Conservation (phyloP, 2,113 vertebrate species). For the Laticauda colubrina region DNA sequence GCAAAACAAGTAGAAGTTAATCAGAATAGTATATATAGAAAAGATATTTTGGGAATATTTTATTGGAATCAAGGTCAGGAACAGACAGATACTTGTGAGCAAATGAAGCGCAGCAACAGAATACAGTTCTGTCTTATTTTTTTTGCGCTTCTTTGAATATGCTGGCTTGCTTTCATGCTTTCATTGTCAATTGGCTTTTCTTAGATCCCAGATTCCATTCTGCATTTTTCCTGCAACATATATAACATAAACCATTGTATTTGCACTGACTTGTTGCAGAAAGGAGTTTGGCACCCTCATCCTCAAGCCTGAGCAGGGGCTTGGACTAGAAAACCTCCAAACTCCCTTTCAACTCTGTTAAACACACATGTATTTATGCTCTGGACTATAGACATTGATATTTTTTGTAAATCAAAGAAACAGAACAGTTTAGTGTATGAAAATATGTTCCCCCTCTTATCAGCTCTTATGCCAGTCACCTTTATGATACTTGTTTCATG, state of each 20-base stretch:
- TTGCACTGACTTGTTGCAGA: not conserved
- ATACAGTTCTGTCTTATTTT: not conserved
- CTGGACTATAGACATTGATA: not conserved
- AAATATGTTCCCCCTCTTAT: not conserved
- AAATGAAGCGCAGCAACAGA: not conserved
- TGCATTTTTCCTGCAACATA: not conserved
- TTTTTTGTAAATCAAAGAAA: not conserved
- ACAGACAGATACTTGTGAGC: not conserved
- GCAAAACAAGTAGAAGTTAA: not conserved
- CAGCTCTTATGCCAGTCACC: not conserved
- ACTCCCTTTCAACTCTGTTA: too few relatives aligned
- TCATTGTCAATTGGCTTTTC: not conserved
- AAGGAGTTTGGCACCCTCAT: not conserved
- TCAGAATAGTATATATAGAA: not conserved
- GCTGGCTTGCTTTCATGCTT: not conserved
- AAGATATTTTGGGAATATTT: not conserved
- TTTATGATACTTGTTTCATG: not conserved
- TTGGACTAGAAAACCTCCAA: too few relatives aligned
- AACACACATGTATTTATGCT: too few relatives aligned
- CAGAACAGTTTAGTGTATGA: not conserved
- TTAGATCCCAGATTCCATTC: not conserved
- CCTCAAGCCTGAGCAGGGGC: too few relatives aligned
- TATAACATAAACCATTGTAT: not conserved
- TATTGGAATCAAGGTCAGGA: not conserved
- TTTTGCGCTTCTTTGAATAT: not conserved